These are phyloP conservation scores for Lampropteryx suffumata DNA, from an alignment of 2,888 invertebrate genomes.

Conservation along the genomic window DNA sequence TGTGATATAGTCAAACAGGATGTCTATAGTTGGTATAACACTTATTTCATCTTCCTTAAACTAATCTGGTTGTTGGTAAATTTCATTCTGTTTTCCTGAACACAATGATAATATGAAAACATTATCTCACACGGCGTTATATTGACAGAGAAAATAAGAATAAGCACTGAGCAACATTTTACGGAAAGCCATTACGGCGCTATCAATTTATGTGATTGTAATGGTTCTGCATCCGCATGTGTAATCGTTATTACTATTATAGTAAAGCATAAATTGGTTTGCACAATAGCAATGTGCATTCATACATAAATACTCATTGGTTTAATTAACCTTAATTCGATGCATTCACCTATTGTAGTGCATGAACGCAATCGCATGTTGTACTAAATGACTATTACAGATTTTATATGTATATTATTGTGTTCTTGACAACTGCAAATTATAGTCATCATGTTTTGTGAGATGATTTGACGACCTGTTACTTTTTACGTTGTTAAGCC, in stretches of 20 bases:
- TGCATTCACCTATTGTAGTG: constrained; percentile 56
- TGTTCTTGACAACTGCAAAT: constrained; percentile 11
- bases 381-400: constrained; percentile 32
- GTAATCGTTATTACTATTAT: constrained; percentile 37
- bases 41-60: too few species aligned
- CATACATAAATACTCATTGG: constrained; percentile 60
- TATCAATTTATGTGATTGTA: constrained; percentile 46
- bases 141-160: constrained; percentile 24
- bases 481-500: not conserved
- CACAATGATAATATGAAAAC: constrained; percentile 23
- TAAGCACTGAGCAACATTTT: constrained; percentile 25
- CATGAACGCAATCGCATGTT: constrained; percentile 49
- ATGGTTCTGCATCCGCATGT: constrained; percentile 32
- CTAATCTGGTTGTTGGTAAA: not conserved
- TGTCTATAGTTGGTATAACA: too few species aligned
- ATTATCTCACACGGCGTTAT: constrained; percentile 12
- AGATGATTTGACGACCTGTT: not conserved
- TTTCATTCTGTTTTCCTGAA: not conserved
- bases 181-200: constrained; percentile 33
- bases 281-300: constrained; percentile 37
- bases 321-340: constrained; percentile 74
- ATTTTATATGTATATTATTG: constrained; percentile 33
- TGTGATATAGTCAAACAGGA: too few species aligned
- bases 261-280: constrained; percentile 45
- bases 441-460: not conserved